Evolutionary conservation across 2,888 invertebrate genomes (phyloP).

Genomic region (Andrena haemorrhoa): DNA sequence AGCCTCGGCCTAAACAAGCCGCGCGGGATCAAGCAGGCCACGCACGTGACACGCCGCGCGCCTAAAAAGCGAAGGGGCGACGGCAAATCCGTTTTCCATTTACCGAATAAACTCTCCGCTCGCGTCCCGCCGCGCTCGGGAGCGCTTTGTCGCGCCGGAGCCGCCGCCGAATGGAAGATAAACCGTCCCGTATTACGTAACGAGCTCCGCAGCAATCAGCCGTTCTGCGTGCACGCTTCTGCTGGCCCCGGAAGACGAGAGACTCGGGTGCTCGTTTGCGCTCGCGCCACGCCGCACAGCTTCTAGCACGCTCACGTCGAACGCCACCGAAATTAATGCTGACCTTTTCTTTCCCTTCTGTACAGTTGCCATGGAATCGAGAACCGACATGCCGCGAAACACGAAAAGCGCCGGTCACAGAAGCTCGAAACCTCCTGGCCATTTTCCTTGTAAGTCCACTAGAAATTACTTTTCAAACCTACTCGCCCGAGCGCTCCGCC

Average conservation of each 20-base stretch:
- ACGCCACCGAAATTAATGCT: slow-evolving; percentile 44
- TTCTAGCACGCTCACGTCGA: slow-evolving; percentile 18
- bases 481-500: neutral
- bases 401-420: slow-evolving; percentile 83
- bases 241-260: neutral
- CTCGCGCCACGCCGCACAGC: slow-evolving; percentile 1
- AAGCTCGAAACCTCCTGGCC: slow-evolving; percentile 84
- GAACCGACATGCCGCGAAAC: slow-evolving; percentile 82
- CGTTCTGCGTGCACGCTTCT: neutral
- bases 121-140: neutral
- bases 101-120: neutral
- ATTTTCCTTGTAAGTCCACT: slow-evolving; percentile 82
- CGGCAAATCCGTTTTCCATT: neutral
- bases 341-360: slow-evolving; percentile 61
- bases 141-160: neutral
- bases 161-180: neutral
- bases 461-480: slow-evolving; percentile 45
- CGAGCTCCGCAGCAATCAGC: neutral
- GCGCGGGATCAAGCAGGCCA: neutral
- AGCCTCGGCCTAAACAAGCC: neutral
- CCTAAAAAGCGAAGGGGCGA: neutral
- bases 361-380: slow-evolving; percentile 84
- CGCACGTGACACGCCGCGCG: neutral
- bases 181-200: no score
- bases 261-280: neutral